phyloP scores from a whole-genome alignment of 2,797 vertebrate genomes.

The Uromys caudimaculatus region DNA sequence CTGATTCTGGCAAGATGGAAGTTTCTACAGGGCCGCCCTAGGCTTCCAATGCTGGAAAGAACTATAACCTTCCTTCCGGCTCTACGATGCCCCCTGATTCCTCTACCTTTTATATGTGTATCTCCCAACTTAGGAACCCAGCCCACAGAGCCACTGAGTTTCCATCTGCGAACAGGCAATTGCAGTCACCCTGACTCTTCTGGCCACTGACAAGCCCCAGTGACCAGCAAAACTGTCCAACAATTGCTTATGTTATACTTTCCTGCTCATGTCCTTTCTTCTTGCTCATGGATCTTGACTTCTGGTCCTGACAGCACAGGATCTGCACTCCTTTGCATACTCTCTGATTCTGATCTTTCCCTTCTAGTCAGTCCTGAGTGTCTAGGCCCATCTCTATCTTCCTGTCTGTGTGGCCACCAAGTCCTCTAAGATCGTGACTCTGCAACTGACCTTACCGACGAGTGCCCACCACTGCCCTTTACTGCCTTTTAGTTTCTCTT shows the following conservation, averaged over 20 bases:
- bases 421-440: background rate
- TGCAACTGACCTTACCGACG: background rate
- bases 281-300: background rate
- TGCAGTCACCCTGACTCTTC: background rate
- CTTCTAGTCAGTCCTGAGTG: background rate
- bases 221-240: background rate
- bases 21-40: background rate
- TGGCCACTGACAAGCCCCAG: rapidly evolving
- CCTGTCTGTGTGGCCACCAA: background rate
- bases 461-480: background rate
- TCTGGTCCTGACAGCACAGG: background rate
- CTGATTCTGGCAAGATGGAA: background rate
- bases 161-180: rapidly evolving
- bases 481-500: background rate
- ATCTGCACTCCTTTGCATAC: background rate
- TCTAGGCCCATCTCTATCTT: background rate
- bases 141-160: rapidly evolving
- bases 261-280: background rate
- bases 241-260: background rate
- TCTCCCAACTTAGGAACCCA: background rate
- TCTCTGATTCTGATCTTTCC: background rate
- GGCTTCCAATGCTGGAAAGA: background rate
- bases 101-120: background rate
- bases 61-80: background rate
- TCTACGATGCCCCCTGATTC: background rate